Base-by-base conservation (phyloP, 2,113 vertebrate genomes). In the Connochaetes taurinus region DNA sequence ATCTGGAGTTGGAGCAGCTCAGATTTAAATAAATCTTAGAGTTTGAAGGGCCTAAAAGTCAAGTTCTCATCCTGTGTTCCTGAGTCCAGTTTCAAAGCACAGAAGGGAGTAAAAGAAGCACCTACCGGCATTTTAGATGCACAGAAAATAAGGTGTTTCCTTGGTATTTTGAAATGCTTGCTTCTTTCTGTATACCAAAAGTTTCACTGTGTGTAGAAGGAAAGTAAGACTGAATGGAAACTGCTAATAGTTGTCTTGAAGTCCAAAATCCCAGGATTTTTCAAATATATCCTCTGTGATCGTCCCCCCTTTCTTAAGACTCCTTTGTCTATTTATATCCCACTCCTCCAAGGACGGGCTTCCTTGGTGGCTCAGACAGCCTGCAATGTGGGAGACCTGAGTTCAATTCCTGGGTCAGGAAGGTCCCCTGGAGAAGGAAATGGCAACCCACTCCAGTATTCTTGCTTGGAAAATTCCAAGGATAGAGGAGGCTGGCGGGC, bases 91-190 rank as follows among this genome's bases (percentile, higher is more conserved):
- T 50, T 82, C n/a, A 64, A 95, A 95, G 31, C 40, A 85, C 67
- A 94, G 62, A 96, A 33, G 12, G 45, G 78, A 53, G 1, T 53
- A 91, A 80, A 80, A 67, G n/a, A 88, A 81, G 4, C 7, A 87
- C 23, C 50, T 47, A 85, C 5, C 53, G 50, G 64, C 16, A 93
- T 89, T 95, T 97, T 67, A 94, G 58, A 97, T 43, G 45, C 50
- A 52, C 12, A 89, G 50, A 97, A 53, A 87, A 1, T 31, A 95
- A 93, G 25, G 31, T 13, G 25, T 91, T 96, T 67, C 78, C 50
- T 85, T 91, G 55, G 67, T 50, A 95, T 86, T 87, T 43, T 94
- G 81, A 95, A 96, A 95, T 57, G 12, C 29, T 92, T 95, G 33
- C 43, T 29, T 88, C 78, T 29, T 86, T 85, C 47, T 58, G 12